Base-by-base conservation (phyloP, 2,113 vertebrate species). In the Tringa solitaria region DNA sequence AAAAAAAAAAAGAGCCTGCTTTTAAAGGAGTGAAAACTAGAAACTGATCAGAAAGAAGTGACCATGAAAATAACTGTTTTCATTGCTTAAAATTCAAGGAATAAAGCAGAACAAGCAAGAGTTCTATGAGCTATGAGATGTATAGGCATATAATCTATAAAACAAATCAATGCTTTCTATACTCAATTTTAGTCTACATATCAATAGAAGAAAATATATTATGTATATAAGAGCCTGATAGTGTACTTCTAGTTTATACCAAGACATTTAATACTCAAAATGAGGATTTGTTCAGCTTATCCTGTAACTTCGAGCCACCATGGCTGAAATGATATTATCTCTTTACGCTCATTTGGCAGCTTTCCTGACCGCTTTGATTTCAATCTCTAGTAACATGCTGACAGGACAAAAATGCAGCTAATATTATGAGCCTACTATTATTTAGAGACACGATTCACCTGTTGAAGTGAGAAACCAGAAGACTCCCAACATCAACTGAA, bases 301-400 rank as follows among this genome's bases (percentile, higher is more conserved):
- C 57, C 87, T 83, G 77, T 85, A 89, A 93, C 64, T 90, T 86
- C 51, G 90, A 92, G 45, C 86, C 76, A 63, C 64, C 65, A 59
- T 19, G 48, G 79, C 56, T 67, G 67, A 43, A 84, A 72, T 78
- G 61, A 57, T 89, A 89, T 61, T 80, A 95, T 88, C 93, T 93
- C 73, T 89, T 96, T 72, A 85, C 7, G 17, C 79, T 92, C 86
- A 61, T 83, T 73, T 96, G 88, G 96, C 95, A 97, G 84, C 84
- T 69, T 77, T 94, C 83, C 93, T 94, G 35, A 48, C 82, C 35
- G 6, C 72, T 95, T 61, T 90, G 92, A 92, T 89, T 83, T 67
- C 28, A 84, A 94, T 93, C 90, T 96, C 87, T 60, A 82, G 45
- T 51, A 90, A 87, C 86, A 56, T 2, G 33, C 63, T 88, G 64